Base-by-base conservation (phyloP, 1,140 invertebrate genomes). In the Adoxophyes honmai region DNA sequence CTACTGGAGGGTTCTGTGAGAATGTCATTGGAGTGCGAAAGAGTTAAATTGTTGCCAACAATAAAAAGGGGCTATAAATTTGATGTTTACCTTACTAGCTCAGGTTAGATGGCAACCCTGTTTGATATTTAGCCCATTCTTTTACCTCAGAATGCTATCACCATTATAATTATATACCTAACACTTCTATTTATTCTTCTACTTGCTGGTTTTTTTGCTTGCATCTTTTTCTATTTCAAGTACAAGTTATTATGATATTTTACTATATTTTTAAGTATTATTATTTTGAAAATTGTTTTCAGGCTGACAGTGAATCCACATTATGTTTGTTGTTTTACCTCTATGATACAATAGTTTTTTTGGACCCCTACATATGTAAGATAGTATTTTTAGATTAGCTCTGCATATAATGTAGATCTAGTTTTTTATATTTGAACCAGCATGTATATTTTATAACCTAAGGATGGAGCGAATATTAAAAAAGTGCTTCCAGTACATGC, bases 61-160 rank as follows among this genome's bases (percentile, higher is more conserved):
- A 91, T 96, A 83, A 95, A 94, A 91, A 91, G 95, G 90, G 95
- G 94, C 77, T 93, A 94, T 88, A 91, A 92, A 88, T 93, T 94
- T 90, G 95, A 96, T 90, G 93, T 95, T 76, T 96, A 96, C 90
- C 92, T 95, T 85, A 95, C 94, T 87, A 94, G 94, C 88, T 95
- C 94, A 95, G 95, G 94, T 96, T 92, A 90, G 86, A 57, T 55
- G 42, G 36, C 21, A 55, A 38, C 42, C 42, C 18, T 4, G 21
- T 48, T 48, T 48, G 18, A 18, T 48, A 48, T 48, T 28, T 48
- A 48, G n/a, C 39, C 42, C 51, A 28, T 48, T 60, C 21, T 14
- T 15, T 60, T 60, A 48, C 18, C 53, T 37, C 55, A 39, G 35
- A 14, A 52, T 28, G 7, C 34, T 52, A n/a, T 52, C 38, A 39